Conservation (phyloP, 1,140 invertebrate genomes). For the Caerostris extrusa region DNA sequence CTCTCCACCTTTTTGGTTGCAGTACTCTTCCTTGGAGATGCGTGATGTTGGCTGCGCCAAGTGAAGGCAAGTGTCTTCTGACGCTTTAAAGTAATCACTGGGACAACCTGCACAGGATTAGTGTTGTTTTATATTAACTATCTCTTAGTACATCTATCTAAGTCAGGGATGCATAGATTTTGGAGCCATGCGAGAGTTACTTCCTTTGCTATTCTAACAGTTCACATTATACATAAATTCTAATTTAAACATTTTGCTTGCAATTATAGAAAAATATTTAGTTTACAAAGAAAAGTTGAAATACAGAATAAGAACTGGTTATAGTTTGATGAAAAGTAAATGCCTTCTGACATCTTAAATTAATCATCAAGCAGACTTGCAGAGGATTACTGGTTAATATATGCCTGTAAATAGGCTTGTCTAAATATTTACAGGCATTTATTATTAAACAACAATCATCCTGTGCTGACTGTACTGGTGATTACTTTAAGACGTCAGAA, state of each 20-base stretch:
- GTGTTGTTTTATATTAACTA: background rate
- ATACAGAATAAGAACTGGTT: background rate
- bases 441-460: too few relatives aligned
- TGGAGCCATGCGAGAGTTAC: background rate
- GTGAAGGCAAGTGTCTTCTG: background rate
- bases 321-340: too few relatives aligned
- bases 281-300: background rate
- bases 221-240: too few relatives aligned
- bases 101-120: constrained; percentile 19
- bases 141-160: background rate
- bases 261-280: background rate
- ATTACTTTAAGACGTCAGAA: too few relatives aligned
- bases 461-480: too few relatives aligned
- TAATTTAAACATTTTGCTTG: background rate
- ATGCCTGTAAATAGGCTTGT: too few relatives aligned
- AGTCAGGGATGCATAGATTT: background rate
- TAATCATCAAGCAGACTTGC: too few relatives aligned
- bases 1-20: background rate
- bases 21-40: background rate
- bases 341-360: too few relatives aligned
- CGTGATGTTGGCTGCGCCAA: background rate
- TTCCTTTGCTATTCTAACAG: background rate
- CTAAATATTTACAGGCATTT: too few relatives aligned
- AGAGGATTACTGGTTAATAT: too few relatives aligned
- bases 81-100: background rate